Evolutionary conservation across 2,888 invertebrate species (phyloP).

Genomic region (Pediacus dermestoides): DNA sequence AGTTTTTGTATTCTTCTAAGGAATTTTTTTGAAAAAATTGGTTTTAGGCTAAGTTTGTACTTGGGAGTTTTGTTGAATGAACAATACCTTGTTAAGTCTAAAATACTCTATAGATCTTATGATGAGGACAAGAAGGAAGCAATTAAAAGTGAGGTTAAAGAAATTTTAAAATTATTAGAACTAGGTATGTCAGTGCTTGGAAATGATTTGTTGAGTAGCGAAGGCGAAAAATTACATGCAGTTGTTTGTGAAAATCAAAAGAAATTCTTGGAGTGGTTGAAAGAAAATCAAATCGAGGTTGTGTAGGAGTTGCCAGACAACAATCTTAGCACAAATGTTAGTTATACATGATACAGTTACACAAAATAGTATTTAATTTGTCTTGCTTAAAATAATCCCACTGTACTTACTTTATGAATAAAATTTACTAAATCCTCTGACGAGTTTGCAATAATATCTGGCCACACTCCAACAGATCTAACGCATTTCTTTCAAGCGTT

Average conservation of each 20-base stretch:
- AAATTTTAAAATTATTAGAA: conserved; percentile 16
- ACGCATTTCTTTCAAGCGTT: conserved; percentile 8
- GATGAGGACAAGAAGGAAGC: conserved; percentile 11
- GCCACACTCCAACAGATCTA: conserved; percentile 11
- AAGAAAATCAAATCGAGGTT: conserved; percentile 16
- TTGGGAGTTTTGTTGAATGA: conserved; percentile 22
- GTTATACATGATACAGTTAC: no score
- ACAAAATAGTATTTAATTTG: no score
- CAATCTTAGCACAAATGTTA: not conserved
- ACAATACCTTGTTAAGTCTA: conserved; percentile 19
- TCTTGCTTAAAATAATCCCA: not conserved
- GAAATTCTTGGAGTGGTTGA: conserved; percentile 23
- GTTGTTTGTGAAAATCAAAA: conserved; percentile 21
- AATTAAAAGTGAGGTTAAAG: conserved; percentile 11
- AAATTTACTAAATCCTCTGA: no score
- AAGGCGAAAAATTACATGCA: conserved; percentile 18
- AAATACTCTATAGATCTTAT: conserved; percentile 14
- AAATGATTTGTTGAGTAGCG: conserved; percentile 12
- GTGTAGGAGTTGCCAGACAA: not conserved
- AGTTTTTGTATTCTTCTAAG: conserved; percentile 6
- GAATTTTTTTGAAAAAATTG: conserved; percentile 3
- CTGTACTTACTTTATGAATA: no score
- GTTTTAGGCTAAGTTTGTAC: conserved; percentile 18
- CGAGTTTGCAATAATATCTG: no score
- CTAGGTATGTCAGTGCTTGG: conserved; percentile 16